Evolutionary conservation across 2,797 vertebrate species (phyloP), one percentile per base, ranked within the genome.

Genomic region (Rhinophrynus dorsalis): DNA sequence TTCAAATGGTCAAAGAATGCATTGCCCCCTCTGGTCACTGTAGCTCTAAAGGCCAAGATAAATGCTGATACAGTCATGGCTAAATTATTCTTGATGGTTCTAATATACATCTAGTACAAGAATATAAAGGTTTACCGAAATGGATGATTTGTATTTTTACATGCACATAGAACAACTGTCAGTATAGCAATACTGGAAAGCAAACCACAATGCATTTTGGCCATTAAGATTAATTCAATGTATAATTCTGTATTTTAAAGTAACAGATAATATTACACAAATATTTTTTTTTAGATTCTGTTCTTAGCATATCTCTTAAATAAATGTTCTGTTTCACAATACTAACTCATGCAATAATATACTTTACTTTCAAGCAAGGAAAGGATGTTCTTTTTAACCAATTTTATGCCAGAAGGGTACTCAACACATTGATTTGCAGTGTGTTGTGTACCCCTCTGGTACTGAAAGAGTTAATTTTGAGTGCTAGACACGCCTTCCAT

Each of bases 1-100:
- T 95, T 93, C 87, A 90, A 84, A 87, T 82, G 82, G 81, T 84
- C 81, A 83, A 79, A 87, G 81, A 74, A 74, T 80, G 73, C 77
- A 67, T 52, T 67, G 70, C 82, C 74, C 77, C 68, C 65, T 64
- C 70, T 48, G 77, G 58, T 37, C 38, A 52, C 15, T 23, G 10
- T 57, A 65, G 47, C 24, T 37, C 68, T 58, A 73, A 66, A 69
- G 76, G 65, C 77, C 68, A 33, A 69, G 74, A 68, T 47, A 75
- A 77, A 71, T 74, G 68, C 55, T 52, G 64, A 77, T 78, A 48
- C 10, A 51, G 6, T 37, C 38, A 60, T 15, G 27, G 29, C 59
- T 52, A 52, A 40, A 66, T 58, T 60, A 45, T 67, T 52, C 23
- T 58, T 58, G 13, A 42, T 26, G 20, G 33, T 56, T 5, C 29